phyloP scores from a whole-genome alignment of 2,113 vertebrate species.

The Pavo muticus region DNA sequence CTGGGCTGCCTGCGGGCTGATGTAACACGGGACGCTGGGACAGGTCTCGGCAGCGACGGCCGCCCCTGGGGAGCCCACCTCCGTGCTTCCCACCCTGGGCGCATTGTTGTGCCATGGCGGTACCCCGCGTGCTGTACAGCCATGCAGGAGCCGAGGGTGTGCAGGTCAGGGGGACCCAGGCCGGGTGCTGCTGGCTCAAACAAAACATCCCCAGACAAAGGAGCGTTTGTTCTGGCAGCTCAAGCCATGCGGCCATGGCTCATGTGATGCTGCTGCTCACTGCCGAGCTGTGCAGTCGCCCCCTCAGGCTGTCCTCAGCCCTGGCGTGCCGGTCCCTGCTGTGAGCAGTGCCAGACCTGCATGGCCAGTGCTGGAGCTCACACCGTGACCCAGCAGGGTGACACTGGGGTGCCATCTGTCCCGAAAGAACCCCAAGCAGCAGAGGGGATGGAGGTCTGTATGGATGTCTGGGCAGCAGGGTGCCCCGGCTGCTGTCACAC shows the following conservation, averaged over 20 bases:
- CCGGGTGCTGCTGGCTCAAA: background rate
- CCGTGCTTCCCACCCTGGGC: background rate
- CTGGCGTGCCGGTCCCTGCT: accelerated
- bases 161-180: background rate
- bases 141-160: accelerated
- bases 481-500: accelerated
- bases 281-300: accelerated
- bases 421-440: background rate
- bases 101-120: accelerated
- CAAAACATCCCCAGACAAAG: constrained; percentile 17
- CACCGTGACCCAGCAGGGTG: background rate
- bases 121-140: accelerated
- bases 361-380: background rate
- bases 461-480: background rate
- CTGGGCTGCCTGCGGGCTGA: background rate
- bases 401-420: accelerated
- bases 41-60: no score
- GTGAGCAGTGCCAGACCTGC: background rate
- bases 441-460: accelerated
- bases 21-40: accelerated
- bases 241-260: accelerated
- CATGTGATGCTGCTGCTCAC: constrained; percentile 46
- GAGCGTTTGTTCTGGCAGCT: background rate
- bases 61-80: background rate
- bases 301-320: accelerated